phyloP scores from a whole-genome alignment of 2,797 vertebrate genomes.

The Gephyroberyx darwinii region DNA sequence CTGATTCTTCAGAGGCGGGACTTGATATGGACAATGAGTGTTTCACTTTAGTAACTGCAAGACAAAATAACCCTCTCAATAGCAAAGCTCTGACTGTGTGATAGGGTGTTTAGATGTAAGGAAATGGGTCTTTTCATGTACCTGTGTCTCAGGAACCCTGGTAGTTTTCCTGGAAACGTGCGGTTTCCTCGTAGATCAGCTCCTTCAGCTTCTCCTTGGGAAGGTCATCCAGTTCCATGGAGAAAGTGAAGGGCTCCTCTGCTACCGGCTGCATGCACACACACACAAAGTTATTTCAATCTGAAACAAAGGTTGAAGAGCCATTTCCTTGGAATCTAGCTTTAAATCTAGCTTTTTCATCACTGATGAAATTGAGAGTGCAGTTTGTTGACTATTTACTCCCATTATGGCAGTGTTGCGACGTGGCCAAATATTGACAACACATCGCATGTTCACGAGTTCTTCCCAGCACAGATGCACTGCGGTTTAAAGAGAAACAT shows the following conservation, averaged over 20 bases:
- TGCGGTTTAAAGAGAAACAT: no score
- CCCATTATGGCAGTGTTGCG: neutral
- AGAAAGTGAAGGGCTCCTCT: conserved; percentile 90
- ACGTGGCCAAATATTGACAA: neutral
- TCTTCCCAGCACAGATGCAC: no score
- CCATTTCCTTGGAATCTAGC: neutral
- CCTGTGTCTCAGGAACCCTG: conserved; percentile 81
- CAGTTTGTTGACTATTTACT: neutral
- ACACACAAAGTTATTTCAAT: conserved; percentile 17
- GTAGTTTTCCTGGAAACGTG: conserved; percentile 87
- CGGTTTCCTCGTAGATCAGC: conserved; percentile 89
- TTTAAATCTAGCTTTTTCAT: neutral
- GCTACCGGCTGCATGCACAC: conserved; percentile 82
- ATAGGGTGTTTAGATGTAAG: neutral
- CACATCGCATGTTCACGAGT: no score
- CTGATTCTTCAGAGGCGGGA: no score
- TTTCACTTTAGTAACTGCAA: neutral
- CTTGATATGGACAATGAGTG: neutral
- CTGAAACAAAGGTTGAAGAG: neutral
- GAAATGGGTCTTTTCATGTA: conserved; percentile 4
- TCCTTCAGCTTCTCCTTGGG: conserved; percentile 93
- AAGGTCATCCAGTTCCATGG: conserved; percentile 91
- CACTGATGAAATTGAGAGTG: neutral
- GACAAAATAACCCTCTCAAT: neutral
- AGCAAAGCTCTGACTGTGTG: no score